Evolutionary conservation across 2,113 vertebrate genomes (phyloP), one percentile per base, ranked within the genome.

Genomic region (Pituophis catenifer): DNA sequence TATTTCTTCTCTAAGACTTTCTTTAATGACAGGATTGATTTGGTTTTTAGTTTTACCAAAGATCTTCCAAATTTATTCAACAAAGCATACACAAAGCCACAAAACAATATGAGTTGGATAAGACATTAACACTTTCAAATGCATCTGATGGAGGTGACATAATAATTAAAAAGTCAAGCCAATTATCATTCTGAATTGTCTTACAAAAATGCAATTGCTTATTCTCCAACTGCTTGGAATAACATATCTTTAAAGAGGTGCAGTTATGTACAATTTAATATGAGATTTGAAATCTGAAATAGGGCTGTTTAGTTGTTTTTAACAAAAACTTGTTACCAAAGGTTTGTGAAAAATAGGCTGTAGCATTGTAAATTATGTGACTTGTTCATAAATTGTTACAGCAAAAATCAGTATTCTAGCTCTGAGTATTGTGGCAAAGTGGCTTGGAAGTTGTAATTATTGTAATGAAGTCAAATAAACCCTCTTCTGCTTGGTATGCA

Each of bases 161-260:
- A 0, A 0, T 89, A 52, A 15, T 57, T 95, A 91, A 62, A 70
- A 17, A 59, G 91, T 86, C n/a, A 95, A 95, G 90, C 38, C 92
- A 96, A 12, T 75, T 85, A 93, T 95, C 53, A 85, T 96, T 81
- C 91, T 54, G 58, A 95, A 0, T 95, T 95, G n/a, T 92, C 55
- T 96, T 85, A 86, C 96, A 57, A 93, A 33, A 55, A 26, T 54
- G 26, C 53, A 94, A 9, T 75, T 93, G 13, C 38, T 91, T 24
- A 58, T 24, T 52, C 81, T 52, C 86, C 91, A 94, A 53, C 55
- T 96, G 44, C 6, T 91, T 94, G 92, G 81, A 54, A 54, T 17
- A 89, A 89, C 33, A 21, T 33, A 54, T 89, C 54, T 54, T 70
- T 91, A 54, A 90, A 58, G 65, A 59, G 86, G 23, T 87, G n/a